phyloP scores from a whole-genome alignment of 2,888 invertebrate species.

The Terebella lapidaria region DNA sequence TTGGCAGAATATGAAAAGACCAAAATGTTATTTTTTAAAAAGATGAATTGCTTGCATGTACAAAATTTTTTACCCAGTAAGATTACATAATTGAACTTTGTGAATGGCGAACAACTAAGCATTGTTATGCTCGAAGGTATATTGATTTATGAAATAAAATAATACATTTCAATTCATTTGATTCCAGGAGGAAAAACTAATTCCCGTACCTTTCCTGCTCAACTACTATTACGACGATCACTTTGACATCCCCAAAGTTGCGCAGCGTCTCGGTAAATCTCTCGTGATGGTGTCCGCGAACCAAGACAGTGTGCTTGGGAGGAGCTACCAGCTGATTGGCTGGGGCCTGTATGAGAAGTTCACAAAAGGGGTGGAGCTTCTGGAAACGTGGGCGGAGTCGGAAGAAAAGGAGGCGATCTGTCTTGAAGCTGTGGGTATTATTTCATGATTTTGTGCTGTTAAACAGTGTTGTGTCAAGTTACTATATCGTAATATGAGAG shows the following conservation, averaged over 20 bases:
- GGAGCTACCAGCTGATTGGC: slow-evolving; percentile 60
- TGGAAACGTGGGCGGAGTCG: slow-evolving; percentile 23
- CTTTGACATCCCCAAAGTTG: slow-evolving; percentile 73
- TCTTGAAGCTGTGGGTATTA: not conserved
- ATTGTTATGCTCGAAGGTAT: too few relatives aligned
- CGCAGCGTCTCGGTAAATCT: slow-evolving; percentile 73
- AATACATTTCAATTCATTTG: too few relatives aligned
- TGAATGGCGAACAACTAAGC: too few relatives aligned
- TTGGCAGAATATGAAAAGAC: too few relatives aligned
- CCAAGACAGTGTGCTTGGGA: slow-evolving; percentile 28
- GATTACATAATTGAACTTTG: too few relatives aligned
- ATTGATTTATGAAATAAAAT: too few relatives aligned
- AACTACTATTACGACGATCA: slow-evolving; percentile 85
- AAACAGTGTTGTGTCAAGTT: too few relatives aligned
- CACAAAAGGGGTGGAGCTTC: slow-evolving; percentile 53
- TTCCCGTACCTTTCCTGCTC: slow-evolving; percentile 73
- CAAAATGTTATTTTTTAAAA: too few relatives aligned
- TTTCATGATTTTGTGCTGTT: too few relatives aligned
- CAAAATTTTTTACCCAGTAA: too few relatives aligned
- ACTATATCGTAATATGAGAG: too few relatives aligned
- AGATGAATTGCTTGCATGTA: too few relatives aligned
- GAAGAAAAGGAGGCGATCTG: slow-evolving; percentile 7
- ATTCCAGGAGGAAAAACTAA: slow-evolving; percentile 58
- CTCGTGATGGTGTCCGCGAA: slow-evolving; percentile 53
- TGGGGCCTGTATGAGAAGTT: slow-evolving; percentile 66